These are phyloP conservation scores for Tipula unca DNA, from an alignment of 2,888 invertebrate genomes.

Conservation along the genomic window DNA sequence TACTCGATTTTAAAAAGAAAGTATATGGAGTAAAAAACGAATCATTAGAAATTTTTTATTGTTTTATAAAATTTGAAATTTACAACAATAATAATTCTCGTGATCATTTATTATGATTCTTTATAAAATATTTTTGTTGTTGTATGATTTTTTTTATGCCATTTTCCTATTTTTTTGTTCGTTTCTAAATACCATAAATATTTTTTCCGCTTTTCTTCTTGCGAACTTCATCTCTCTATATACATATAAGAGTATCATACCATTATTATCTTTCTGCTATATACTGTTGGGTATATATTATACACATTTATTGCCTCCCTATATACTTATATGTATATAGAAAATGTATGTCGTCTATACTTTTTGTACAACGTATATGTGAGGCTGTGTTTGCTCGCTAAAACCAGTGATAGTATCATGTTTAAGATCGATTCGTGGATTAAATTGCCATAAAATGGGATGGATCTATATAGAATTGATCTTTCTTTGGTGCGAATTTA, in stretches of 20 bases:
- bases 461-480: too few species aligned
- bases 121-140: neutral
- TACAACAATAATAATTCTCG: neutral
- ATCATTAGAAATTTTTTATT: neutral
- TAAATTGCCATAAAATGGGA: too few species aligned
- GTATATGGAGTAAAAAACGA: neutral
- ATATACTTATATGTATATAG: too few species aligned
- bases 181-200: neutral
- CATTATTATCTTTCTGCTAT: neutral
- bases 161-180: neutral
- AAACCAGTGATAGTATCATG: too few species aligned
- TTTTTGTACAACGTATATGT: neutral
- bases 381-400: neutral
- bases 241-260: too few species aligned
- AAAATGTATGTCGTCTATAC: neutral
- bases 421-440: too few species aligned
- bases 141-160: neutral
- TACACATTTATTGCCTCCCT: neutral
- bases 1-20: neutral
- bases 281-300: neutral
- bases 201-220: neutral
- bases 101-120: neutral
- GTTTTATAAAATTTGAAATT: neutral
- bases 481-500: too few species aligned
- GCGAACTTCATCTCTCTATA: neutral